Conservation (phyloP, 1,140 invertebrate species). For the Atopsyche davidsoni region DNA sequence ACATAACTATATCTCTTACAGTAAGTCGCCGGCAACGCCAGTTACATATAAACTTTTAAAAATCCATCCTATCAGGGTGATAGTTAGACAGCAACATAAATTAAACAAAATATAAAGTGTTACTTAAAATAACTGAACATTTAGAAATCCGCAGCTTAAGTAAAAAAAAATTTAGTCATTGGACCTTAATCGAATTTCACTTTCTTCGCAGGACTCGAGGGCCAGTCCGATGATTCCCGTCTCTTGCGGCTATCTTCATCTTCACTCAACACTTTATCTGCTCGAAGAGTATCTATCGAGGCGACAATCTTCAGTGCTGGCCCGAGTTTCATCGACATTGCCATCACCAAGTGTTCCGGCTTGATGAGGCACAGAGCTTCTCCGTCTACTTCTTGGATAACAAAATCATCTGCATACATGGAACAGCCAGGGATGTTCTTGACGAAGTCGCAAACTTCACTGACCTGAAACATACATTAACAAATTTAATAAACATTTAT, state of each 20-base stretch:
- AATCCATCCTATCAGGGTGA: too few relatives aligned
- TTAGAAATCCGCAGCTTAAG: too few relatives aligned
- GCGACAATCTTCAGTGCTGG: constrained; percentile 93
- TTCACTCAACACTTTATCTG: constrained; percentile 44
- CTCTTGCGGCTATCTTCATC: constrained; percentile 13
- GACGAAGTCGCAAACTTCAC: constrained; percentile 80
- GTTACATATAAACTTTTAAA: too few relatives aligned
- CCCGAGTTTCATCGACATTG: constrained; percentile 92
- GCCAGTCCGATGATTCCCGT: constrained; percentile 13
- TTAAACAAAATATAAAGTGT: too few relatives aligned
- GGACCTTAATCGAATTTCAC: constrained; percentile 22
- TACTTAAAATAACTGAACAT: too few relatives aligned
- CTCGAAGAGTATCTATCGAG: constrained; percentile 70
- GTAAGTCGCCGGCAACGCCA: too few relatives aligned
- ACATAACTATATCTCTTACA: too few relatives aligned
- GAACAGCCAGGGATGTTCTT: constrained; percentile 79
- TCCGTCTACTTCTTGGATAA: constrained; percentile 92
- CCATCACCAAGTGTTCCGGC: constrained; percentile 89
- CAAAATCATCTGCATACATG: constrained; percentile 92
- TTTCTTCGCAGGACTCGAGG: constrained; percentile 20
- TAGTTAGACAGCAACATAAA: too few relatives aligned
- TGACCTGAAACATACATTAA: constrained; percentile 45
- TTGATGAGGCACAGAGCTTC: constrained; percentile 91
- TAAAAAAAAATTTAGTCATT: too few relatives aligned
- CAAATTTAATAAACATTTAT: not conserved